Evolutionary conservation across 1,140 invertebrate genomes (phyloP), one percentile per base, ranked within the genome.

Genomic region (Trichonephila inaurata): DNA sequence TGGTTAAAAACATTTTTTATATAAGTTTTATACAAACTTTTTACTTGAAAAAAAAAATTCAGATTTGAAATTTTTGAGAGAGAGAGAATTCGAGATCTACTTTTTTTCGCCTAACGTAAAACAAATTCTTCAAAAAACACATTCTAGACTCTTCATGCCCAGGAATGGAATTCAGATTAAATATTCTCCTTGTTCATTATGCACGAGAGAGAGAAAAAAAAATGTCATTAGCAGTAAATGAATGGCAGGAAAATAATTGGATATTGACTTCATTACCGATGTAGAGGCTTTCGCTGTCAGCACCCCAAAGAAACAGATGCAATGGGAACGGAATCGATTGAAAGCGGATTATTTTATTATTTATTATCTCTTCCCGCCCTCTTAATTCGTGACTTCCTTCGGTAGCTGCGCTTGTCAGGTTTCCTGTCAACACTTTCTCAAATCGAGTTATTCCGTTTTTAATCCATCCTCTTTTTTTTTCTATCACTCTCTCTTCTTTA

Each of bases 181-280:
- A 62, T 21, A 62, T 62, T 62, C 61, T 18, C 19, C 16, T 21
- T 18, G 16, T 19, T 21, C 62, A 64, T 64, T 18, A 64, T 64
- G 62, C n/a, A 24, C 66, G n/a, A 24, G n/a, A 24, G n/a, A 24
- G n/a, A 24, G n/a, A 2, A n/a, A 66, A 66, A 77, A 77, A 77
- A 24, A 28, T 40, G 66, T 77, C 69, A 33, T 28, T 28, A 28
- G 6, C 16, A 24, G 69, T 28, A 6, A 77, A 19, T 40, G 72
- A 77, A 33, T 77, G 72, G 28, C 72, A 40, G 72, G 33, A 77
- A 77, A 40, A 77, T 77, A 77, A 77, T 77, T 77, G 72, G 24
- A 33, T 77, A 77, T 77, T 77, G 72, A 77, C 72, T 77, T 77
- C 72, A 77, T 77, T 40, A 77, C 28, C 14, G 8, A 33, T 40